Evolutionary conservation across 2,113 vertebrate species (phyloP).

Genomic region (Chaetorhynchus papuensis): DNA sequence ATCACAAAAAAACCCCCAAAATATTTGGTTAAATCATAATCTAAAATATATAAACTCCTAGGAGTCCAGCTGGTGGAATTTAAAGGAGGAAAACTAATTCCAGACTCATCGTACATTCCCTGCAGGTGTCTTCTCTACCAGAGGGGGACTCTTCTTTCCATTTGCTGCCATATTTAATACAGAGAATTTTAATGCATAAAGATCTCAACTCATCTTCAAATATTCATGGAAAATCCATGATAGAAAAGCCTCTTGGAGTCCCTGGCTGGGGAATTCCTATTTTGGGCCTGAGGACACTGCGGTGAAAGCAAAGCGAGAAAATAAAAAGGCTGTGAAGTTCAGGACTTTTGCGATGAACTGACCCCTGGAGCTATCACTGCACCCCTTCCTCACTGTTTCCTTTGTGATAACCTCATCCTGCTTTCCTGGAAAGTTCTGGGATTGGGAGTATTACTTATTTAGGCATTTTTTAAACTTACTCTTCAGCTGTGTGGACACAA

Average conservation of each 20-base stretch:
- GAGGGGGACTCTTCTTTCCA: background rate
- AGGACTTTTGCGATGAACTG: background rate
- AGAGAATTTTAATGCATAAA: background rate
- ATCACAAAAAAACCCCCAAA: background rate
- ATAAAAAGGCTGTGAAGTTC: background rate
- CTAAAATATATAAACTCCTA: background rate
- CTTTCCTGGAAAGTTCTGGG: background rate
- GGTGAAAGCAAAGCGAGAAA: background rate
- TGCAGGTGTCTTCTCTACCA: background rate
- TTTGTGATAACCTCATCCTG: background rate
- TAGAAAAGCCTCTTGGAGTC: background rate
- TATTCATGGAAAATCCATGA: background rate
- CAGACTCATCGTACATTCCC: background rate
- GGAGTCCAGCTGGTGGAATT: background rate
- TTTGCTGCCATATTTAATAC: background rate
- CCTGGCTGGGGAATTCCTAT: background rate
- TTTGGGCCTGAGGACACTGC: background rate
- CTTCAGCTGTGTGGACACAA: background rate
- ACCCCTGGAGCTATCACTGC: rapidly evolving
- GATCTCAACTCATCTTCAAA: background rate
- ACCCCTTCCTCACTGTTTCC: background rate
- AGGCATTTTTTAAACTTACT: background rate
- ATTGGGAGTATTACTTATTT: background rate
- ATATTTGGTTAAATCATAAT: background rate
- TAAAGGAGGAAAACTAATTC: background rate